Percentiles rank a stretch among this genome's conserved stretches.
These are phyloP conservation scores for Zaprionus ghesquierei DNA, from an alignment of 1,140 invertebrate species.

Conservation along the genomic window DNA sequence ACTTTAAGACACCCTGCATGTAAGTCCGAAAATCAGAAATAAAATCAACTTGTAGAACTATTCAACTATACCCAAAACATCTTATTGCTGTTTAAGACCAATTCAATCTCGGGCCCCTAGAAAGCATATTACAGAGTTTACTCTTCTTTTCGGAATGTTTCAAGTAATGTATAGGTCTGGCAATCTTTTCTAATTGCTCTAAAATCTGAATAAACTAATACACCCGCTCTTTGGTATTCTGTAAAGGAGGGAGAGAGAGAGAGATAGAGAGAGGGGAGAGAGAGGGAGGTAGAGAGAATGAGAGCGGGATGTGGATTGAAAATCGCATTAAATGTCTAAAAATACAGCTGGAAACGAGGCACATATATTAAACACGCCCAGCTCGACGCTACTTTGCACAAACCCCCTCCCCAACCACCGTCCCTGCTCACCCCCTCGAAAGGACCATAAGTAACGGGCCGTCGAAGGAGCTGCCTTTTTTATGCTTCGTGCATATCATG, in stretches of 20 bases:
- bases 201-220: background rate
- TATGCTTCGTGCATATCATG: slow-evolving; percentile 73
- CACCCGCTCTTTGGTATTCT: background rate
- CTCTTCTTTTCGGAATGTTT: too few species aligned
- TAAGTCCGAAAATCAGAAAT: too few species aligned
- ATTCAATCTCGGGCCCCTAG: too few species aligned
- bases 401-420: background rate
- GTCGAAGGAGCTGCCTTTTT: slow-evolving; percentile 63
- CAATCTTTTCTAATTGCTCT: too few species aligned
- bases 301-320: slow-evolving; percentile 13
- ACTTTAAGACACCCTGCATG: background rate
- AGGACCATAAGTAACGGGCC: slow-evolving; percentile 42
- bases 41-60: too few species aligned
- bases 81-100: too few species aligned
- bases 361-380: slow-evolving; percentile 73
- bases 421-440: background rate
- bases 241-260: background rate
- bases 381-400: background rate
- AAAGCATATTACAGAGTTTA: too few species aligned
- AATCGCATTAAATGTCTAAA: slow-evolving; percentile 76
- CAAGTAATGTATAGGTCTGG: too few species aligned
- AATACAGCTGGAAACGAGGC: slow-evolving; percentile 34
- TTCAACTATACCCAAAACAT: too few species aligned
- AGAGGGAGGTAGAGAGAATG: background rate
- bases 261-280: background rate